Percentiles rank a stretch among this genome's conserved stretches.
phyloP scores from a whole-genome alignment of 2,113 vertebrate species.

The Sphyrna mokarran region DNA sequence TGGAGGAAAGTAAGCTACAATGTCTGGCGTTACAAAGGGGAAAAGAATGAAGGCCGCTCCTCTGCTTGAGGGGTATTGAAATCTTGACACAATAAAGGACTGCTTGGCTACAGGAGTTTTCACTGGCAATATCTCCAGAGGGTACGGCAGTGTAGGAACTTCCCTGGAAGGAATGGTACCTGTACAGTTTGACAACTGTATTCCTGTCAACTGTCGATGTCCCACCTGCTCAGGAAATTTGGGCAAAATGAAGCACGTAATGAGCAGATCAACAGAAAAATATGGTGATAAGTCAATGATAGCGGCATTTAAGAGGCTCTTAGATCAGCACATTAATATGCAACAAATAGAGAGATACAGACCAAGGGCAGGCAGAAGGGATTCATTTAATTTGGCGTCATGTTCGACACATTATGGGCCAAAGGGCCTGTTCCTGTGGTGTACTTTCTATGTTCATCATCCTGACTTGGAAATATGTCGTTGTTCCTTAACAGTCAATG shows the following conservation, averaged over 20 bases:
- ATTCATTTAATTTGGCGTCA: too few species aligned
- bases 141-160: not conserved
- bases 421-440: too few species aligned
- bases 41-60: not conserved
- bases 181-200: not conserved
- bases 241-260: not conserved
- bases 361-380: too few species aligned
- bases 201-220: not conserved
- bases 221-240: not conserved
- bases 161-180: not conserved
- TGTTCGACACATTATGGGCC: too few species aligned
- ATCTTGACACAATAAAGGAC: not conserved
- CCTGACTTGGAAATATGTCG: too few species aligned
- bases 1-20: not conserved
- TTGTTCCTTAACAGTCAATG: too few species aligned
- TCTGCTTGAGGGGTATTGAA: not conserved
- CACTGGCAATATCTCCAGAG: not conserved
- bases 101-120: not conserved
- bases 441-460: too few species aligned
- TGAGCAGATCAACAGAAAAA: not conserved
- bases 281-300: not conserved
- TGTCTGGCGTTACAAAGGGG: not conserved
- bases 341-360: too few species aligned
- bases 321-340: too few species aligned
- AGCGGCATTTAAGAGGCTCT: too few species aligned